These are phyloP conservation scores for Pseudoatta argentina DNA, from an alignment of 1,140 invertebrate species.

Conservation along the genomic window DNA sequence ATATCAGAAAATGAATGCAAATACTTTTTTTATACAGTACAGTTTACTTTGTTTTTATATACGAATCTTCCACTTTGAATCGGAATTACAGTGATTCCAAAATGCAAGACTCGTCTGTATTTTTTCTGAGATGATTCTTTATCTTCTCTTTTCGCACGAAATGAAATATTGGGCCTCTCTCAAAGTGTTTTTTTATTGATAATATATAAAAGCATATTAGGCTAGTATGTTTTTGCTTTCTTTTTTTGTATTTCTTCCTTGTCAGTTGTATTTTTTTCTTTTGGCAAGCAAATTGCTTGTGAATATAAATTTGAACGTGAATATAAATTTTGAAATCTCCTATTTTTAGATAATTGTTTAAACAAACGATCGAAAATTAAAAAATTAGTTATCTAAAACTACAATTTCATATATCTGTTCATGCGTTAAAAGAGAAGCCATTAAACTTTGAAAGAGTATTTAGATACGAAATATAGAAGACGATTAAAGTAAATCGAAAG, in stretches of 20 bases:
- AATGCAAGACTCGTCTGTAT: not conserved
- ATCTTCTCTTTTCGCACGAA: no score
- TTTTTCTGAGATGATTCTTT: not conserved
- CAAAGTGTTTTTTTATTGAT: not conserved
- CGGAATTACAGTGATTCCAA: no score
- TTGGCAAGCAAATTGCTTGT: not conserved
- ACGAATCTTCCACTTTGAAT: not conserved
- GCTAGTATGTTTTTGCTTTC: not conserved
- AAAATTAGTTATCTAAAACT: not conserved
- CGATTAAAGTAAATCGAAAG: not conserved
- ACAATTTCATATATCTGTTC: not conserved
- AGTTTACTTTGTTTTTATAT: not conserved
- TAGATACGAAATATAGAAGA: not conserved
- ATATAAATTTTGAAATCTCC: no score
- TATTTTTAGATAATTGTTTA: no score
- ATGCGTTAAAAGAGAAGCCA: not conserved
- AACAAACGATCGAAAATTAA: not conserved
- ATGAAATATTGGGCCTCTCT: not conserved
- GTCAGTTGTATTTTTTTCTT: not conserved
- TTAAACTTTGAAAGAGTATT: not conserved
- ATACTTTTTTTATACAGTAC: not conserved
- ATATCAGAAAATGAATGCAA: not conserved
- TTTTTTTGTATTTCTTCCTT: constrained; percentile 7
- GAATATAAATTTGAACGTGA: not conserved
- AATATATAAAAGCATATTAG: not conserved